A percentile compares a stretch with the other conserved stretches of the same genome.
phyloP scores from a whole-genome alignment of 1,140 invertebrate genomes.

The Aradophagus sp. region DNA sequence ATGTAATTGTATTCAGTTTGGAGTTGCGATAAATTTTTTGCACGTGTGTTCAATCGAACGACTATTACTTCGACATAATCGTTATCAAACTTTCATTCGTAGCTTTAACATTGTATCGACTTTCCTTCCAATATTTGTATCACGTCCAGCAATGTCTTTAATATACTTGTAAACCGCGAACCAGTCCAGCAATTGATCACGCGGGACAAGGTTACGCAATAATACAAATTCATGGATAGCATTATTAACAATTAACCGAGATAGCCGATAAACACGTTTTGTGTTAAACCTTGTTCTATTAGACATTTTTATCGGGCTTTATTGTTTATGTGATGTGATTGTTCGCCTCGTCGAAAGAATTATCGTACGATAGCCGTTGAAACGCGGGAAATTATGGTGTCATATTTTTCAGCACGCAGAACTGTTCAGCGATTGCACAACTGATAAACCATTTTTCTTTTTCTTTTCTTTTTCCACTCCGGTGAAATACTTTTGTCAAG shows the following conservation, averaged over 20 bases:
- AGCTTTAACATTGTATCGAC: neutral
- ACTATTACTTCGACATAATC: no score
- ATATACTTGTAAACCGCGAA: conserved; percentile 38
- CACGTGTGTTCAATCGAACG: no score
- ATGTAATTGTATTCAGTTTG: no score
- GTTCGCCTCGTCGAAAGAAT: conserved; percentile 23
- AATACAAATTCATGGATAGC: conserved; percentile 50
- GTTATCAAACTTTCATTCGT: no score
- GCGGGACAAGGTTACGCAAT: conserved; percentile 43
- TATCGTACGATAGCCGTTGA: conserved; percentile 10
- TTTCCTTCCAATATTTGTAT: neutral
- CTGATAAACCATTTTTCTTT: conserved; percentile 38
- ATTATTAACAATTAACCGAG: conserved; percentile 54
- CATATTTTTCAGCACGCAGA: conserved; percentile 16
- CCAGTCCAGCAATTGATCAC: conserved; percentile 42
- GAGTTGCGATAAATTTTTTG: no score
- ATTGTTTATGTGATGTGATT: conserved; percentile 45
- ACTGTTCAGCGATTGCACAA: conserved; percentile 62
- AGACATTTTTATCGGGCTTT: conserved; percentile 27
- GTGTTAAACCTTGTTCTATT: conserved; percentile 42
- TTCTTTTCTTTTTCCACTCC: no score
- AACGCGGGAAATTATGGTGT: conserved; percentile 8
- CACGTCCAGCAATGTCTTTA: no score
- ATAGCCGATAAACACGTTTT: conserved; percentile 41
- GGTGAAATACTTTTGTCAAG: no score